Conservation (phyloP, 2,888 invertebrate genomes). For the Hyposoter dolosus region DNA sequence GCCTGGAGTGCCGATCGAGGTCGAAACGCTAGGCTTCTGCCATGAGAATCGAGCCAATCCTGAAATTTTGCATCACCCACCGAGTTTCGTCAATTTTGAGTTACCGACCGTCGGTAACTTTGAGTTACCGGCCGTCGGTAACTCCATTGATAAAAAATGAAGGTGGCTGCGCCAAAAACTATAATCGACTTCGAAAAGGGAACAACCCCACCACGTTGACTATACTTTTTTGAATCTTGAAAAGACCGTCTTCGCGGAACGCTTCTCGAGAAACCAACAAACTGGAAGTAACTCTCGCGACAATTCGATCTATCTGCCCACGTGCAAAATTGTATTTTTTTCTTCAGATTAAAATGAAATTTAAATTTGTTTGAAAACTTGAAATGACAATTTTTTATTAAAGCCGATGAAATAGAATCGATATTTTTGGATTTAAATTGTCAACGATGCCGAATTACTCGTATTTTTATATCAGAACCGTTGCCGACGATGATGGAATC, state of each 20-base stretch:
- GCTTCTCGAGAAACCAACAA: neutral
- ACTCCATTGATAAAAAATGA: neutral
- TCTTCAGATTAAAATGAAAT: neutral
- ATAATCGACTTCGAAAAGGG: neutral
- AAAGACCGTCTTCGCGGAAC: neutral
- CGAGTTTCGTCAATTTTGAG: neutral
- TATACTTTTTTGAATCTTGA: neutral
- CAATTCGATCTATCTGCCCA: slow-evolving; percentile 30
- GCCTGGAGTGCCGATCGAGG: neutral
- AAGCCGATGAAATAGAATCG: neutral
- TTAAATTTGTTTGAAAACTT: neutral
- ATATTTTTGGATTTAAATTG: neutral
- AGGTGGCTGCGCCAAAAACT: neutral
- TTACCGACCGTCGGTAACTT: neutral
- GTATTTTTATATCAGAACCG: slow-evolving; percentile 78
- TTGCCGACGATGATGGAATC: slow-evolving; percentile 72
- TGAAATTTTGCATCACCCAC: neutral
- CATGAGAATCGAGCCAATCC: too few relatives aligned
- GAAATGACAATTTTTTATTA: neutral
- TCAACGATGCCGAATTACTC: slow-evolving; percentile 77
- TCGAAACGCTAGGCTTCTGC: neutral
- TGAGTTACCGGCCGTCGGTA: neutral
- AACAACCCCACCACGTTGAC: neutral
- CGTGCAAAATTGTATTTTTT: slow-evolving; percentile 3
- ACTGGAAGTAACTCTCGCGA: slow-evolving; percentile 30